Evolutionary conservation across 2,888 invertebrate genomes (phyloP).

Genomic region (Dromius quadrimaculatus): DNA sequence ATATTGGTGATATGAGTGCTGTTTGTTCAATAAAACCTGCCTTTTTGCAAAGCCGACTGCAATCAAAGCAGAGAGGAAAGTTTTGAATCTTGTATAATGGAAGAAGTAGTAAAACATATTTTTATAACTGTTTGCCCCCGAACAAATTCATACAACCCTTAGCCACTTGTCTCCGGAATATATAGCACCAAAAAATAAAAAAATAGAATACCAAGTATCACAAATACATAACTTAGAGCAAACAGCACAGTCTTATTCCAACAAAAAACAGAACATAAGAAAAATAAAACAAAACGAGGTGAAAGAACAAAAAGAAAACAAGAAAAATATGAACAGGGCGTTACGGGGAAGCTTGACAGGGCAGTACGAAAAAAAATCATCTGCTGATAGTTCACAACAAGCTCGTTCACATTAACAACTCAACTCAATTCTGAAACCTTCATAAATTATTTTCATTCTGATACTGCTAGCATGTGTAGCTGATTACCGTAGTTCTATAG

Average conservation of each 20-base stretch:
- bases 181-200: conserved; percentile 16
- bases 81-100: too few species aligned
- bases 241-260: conserved; percentile 6
- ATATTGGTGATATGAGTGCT: conserved; percentile 4
- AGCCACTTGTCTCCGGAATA: conserved; percentile 12
- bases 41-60: background rate
- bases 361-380: background rate
- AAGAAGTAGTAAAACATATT: too few species aligned
- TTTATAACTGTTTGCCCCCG: too few species aligned
- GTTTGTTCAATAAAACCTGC: background rate
- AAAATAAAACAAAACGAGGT: conserved; percentile 16
- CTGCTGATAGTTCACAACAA: too few species aligned
- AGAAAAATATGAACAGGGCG: background rate
- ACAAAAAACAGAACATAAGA: conserved; percentile 5
- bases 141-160: conserved; percentile 20
- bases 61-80: too few species aligned
- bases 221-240: conserved; percentile 32
- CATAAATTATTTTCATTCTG: too few species aligned
- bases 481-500: too few species aligned
- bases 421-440: too few species aligned
- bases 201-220: conserved; percentile 27
- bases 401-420: too few species aligned
- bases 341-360: too few species aligned
- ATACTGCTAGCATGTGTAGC: too few species aligned
- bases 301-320: conserved; percentile 17